Conservation (phyloP, 2,888 invertebrate species). For the Campaea margaritaria region DNA sequence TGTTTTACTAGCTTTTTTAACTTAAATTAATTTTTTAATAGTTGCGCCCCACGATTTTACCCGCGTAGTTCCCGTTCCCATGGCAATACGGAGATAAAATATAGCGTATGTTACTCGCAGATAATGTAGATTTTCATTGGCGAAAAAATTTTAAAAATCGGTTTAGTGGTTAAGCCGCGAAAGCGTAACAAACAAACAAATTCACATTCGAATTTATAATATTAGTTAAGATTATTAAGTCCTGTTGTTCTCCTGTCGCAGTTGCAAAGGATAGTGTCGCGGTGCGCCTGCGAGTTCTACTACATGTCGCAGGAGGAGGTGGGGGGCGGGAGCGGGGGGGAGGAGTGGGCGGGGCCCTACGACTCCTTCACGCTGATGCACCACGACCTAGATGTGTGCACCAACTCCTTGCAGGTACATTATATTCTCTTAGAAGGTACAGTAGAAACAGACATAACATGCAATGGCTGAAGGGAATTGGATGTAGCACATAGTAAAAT, state of each 20-base stretch:
- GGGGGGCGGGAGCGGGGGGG: slow-evolving; percentile 76
- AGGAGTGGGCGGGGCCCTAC: slow-evolving; percentile 93
- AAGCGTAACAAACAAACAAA: no score
- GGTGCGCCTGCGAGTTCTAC: slow-evolving; percentile 99
- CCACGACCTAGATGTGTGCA: slow-evolving; percentile 99
- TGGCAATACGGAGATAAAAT: no score
- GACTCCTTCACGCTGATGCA: slow-evolving; percentile 99
- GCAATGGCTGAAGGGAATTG: no score
- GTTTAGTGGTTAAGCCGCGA: no score
- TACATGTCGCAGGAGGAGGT: slow-evolving; percentile 97
- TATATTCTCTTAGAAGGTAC: no score
- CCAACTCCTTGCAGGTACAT: slow-evolving; percentile 94
- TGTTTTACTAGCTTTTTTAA: background rate
- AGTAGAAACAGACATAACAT: no score
- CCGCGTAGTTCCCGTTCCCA: no score
- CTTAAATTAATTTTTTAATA: background rate
- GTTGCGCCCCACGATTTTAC: background rate
- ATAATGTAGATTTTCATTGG: no score
- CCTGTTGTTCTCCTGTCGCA: slow-evolving; percentile 64
- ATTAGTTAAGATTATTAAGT: background rate
- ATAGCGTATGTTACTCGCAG: no score
- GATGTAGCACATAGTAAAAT: no score
- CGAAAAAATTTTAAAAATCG: no score
- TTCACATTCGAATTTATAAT: no score
- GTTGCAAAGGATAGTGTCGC: slow-evolving; percentile 97